Evolutionary conservation across 2,797 vertebrate genomes (phyloP).

Genomic region (Intellagama lesueurii): DNA sequence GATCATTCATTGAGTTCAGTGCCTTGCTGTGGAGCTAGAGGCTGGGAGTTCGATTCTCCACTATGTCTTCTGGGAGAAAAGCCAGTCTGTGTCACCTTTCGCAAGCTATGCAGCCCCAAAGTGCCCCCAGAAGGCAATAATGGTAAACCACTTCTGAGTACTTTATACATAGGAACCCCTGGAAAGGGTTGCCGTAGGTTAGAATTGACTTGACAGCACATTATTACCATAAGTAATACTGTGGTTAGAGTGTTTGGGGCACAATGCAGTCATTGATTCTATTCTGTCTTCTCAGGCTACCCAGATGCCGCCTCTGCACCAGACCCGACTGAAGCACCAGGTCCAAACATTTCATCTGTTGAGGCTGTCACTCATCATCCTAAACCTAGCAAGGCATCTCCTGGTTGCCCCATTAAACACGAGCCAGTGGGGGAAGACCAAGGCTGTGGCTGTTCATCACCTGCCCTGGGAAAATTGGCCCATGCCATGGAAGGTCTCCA

Average conservation of each 20-base stretch:
- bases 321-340: not conserved
- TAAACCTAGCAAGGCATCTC: not conserved
- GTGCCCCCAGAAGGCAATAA: no score
- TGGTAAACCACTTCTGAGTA: no score
- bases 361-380: not conserved
- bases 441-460: slow-evolving; percentile 13
- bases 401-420: not conserved
- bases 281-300: not conserved
- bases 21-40: no score
- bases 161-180: no score
- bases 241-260: not conserved
- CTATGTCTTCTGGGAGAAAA: no score
- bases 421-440: slow-evolving; percentile 2
- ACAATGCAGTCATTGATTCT: not conserved
- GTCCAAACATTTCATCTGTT: not conserved
- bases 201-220: no score
- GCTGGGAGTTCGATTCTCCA: no score
- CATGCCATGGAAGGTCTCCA: slow-evolving; percentile 25
- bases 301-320: not conserved
- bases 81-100: no score
- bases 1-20: no score
- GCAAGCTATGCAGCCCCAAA: no score
- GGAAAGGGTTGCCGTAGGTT: no score
- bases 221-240: not conserved
- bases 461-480: not conserved